Conservation (phyloP, 2,113 vertebrate species). For the Pao palembangensis region DNA sequence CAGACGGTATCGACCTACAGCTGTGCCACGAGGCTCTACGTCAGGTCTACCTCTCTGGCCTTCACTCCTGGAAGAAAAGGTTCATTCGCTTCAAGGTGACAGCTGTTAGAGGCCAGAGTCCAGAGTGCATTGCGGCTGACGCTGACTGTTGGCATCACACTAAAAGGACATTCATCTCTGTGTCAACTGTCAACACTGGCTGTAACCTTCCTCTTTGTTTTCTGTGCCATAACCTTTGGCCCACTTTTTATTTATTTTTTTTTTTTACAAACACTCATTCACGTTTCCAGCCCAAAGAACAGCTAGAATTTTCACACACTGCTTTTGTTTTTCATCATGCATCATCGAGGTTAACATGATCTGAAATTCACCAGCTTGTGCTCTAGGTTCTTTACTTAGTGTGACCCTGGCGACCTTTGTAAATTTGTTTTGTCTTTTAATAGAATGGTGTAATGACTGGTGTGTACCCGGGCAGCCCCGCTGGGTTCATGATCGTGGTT, state of each 20-base stretch:
- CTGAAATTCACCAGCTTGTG: background rate
- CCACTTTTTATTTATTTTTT: constrained; percentile 40
- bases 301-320: constrained; percentile 12
- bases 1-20: constrained; percentile 89
- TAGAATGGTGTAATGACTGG: constrained; percentile 97
- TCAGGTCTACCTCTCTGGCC: constrained; percentile 90
- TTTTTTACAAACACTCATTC: background rate
- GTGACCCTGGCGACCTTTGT: background rate
- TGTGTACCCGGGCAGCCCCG: constrained; percentile 92
- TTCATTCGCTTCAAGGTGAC: constrained; percentile 92
- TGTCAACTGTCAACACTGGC: constrained; percentile 6
- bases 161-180: constrained; percentile 15
- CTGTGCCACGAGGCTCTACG: constrained; percentile 91
- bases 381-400: background rate
- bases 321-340: constrained; percentile 1
- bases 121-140: too few species aligned
- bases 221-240: constrained; percentile 40
- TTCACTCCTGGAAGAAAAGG: constrained; percentile 95
- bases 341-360: background rate
- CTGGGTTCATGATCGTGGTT: constrained; percentile 90
- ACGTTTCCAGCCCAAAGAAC: constrained; percentile 12
- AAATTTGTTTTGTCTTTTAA: constrained; percentile 11
- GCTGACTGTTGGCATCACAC: background rate
- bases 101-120: constrained; percentile 6
- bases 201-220: constrained; percentile 29